These are phyloP conservation scores for Brachyhypopomus gauderio DNA, from an alignment of 2,113 vertebrate genomes.

Conservation along the genomic window DNA sequence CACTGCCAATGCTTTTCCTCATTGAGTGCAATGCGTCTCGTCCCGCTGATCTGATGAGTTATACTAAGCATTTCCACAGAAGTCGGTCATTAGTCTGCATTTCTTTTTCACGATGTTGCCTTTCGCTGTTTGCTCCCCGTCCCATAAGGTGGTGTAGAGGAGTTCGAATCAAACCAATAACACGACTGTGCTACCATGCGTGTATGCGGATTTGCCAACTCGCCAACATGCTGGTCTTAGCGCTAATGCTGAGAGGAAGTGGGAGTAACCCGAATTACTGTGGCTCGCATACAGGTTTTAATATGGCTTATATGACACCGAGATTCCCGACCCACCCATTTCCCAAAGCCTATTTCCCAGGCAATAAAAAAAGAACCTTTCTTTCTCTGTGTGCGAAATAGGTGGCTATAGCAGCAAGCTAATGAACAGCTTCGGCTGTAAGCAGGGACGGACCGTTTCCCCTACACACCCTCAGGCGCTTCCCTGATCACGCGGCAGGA, in stretches of 20 bases:
- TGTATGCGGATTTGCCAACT: not conserved
- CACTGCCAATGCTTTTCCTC: not conserved
- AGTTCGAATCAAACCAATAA: too few species aligned
- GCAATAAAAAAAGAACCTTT: constrained; percentile 14
- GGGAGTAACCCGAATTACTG: constrained; percentile 10
- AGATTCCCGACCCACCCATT: not conserved
- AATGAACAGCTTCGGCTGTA: constrained; percentile 33
- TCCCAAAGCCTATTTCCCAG: constrained; percentile 9
- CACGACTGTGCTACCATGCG: not conserved
- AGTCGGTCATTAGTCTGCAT: not conserved
- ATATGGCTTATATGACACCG: not conserved
- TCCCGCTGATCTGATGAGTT: constrained; percentile 2
- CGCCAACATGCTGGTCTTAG: constrained; percentile 1
- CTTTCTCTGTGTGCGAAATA: constrained; percentile 17
- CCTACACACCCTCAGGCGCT: constrained; percentile 25
- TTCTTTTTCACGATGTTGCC: not conserved
- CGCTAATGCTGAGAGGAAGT: not conserved
- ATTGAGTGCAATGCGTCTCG: constrained; percentile 14
- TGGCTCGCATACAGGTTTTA: not conserved
- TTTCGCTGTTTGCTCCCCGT: not conserved
- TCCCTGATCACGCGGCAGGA: constrained; percentile 25
- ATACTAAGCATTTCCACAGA: not conserved
- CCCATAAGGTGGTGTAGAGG: not conserved
- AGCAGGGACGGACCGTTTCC: constrained; percentile 18
- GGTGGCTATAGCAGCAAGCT: constrained; percentile 11